Evolutionary conservation across 2,797 vertebrate species (phyloP), one percentile per base, ranked within the genome.

Genomic region (Halcyon leucocephala): DNA sequence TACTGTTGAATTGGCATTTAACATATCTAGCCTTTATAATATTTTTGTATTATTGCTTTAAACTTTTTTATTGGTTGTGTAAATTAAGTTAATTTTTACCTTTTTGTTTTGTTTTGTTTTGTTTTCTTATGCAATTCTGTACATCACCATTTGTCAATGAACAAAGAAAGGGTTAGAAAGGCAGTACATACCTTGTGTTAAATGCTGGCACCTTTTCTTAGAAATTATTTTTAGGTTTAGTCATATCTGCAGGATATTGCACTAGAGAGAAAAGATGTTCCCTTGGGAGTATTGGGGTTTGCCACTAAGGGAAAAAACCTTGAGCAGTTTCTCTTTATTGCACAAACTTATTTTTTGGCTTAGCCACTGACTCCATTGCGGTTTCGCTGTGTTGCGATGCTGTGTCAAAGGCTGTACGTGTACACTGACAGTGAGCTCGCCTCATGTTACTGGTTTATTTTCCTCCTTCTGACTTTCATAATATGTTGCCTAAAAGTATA

Each of bases 51-150:
- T 41, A 42, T 82, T 39, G 65, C 93, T 95, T 89, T 85, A 80
- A 94, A 83, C 89, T 55, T 85, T 79, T 82, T 91, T 42, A 51
- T 67, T 92, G 91, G 87, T 93, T 78, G 88, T 95, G 93, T 97
- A 96, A 97, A 95, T 97, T 97, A 98, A 98, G 96, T 97, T 97
- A 96, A 97, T 96, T 96, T 96, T 73, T 95, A 88, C 64, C 84
- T 62, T 92, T 84, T 73, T 61, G 65, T 89, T 55, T 35, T 14
- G 29, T 14, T 37, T 57, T 20, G 64, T 82, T 78, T 79, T 21
- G n/a, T 83, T 82, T 84, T 57, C 76, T 88, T 79, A 55, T 1
- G 33, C 65, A 67, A 44, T 62, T 96, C 80, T 82, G 67, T 82
- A 51, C 73, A 29, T 62, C 80, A 20, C 62, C 86, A 14, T 70